phyloP scores from a whole-genome alignment of 2,888 invertebrate genomes.

The Seira ritae region DNA sequence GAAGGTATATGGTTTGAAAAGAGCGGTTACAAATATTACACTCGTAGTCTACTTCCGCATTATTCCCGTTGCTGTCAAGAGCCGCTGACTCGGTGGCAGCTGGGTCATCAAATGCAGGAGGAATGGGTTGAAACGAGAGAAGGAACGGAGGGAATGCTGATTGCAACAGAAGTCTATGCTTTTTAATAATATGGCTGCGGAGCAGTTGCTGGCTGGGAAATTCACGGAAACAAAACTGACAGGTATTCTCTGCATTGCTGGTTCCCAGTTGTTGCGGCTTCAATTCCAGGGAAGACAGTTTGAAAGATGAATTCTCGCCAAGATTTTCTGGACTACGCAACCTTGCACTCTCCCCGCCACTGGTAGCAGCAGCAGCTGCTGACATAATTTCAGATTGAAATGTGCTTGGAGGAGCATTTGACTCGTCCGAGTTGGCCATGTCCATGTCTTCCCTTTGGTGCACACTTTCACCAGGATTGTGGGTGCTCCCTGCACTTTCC shows the following conservation, averaged over 20 bases:
- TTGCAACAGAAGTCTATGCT: constrained; percentile 68
- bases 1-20: constrained; percentile 76
- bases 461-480: constrained; percentile 33
- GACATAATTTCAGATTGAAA: constrained; percentile 51
- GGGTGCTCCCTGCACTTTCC: constrained; percentile 40
- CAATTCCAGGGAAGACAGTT: constrained; percentile 68
- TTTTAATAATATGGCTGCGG: constrained; percentile 68
- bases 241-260: constrained; percentile 64
- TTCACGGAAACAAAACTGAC: constrained; percentile 72
- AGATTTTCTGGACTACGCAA: constrained; percentile 57
- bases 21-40: constrained; percentile 76
- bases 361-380: constrained; percentile 18
- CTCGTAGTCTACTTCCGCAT: constrained; percentile 74
- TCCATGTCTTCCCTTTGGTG: constrained; percentile 61
- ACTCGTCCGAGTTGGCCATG: constrained; percentile 59
- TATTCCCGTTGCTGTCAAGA: constrained; percentile 68
- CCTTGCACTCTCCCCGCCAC: constrained; percentile 41
- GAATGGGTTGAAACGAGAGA: constrained; percentile 65
- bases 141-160: constrained; percentile 70
- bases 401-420: constrained; percentile 52
- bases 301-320: constrained; percentile 58
- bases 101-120: constrained; percentile 56
- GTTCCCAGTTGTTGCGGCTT: constrained; percentile 62
- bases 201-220: constrained; percentile 67
- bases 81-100: constrained; percentile 44